Conservation (phyloP, 2,888 invertebrate genomes). For the Acrobasis consociella region DNA sequence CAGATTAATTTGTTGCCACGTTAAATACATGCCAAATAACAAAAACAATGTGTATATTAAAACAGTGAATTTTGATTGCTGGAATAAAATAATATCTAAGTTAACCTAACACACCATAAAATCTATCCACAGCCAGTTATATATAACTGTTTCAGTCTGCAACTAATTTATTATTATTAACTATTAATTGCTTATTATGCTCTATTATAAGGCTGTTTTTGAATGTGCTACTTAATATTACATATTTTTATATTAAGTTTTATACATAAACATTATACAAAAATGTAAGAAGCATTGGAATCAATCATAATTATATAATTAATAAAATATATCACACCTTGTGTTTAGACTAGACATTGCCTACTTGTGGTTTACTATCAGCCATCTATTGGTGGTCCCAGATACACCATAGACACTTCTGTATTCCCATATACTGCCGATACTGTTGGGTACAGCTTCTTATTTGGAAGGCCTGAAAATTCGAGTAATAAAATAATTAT, state of each 20-base stretch:
- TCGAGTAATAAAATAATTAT: background rate
- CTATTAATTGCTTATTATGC: background rate
- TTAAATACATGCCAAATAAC: too few relatives aligned
- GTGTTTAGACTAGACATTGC: conserved; percentile 33
- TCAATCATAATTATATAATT: conserved; percentile 10
- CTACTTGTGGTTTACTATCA: conserved; percentile 73
- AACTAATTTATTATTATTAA: conserved; percentile 1
- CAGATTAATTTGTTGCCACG: too few relatives aligned
- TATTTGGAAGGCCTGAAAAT: conserved; percentile 92
- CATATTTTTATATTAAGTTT: conserved; percentile 4
- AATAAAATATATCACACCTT: conserved; percentile 24
- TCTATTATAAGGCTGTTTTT: conserved; percentile 10
- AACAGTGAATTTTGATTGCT: background rate
- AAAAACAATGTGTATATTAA: too few relatives aligned
- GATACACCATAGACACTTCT: conserved; percentile 99
- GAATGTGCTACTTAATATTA: conserved; percentile 12
- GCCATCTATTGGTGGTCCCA: conserved; percentile 98
- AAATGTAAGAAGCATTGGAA: conserved; percentile 15
- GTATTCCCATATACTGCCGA: conserved; percentile 99
- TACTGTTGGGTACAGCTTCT: conserved; percentile 96
- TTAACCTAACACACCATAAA: background rate
- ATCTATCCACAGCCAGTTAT: background rate
- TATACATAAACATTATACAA: conserved; percentile 10
- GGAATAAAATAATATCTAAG: background rate
- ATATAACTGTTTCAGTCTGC: conserved; percentile 1